A percentile compares a stretch with the other conserved stretches of the same genome.
Evolutionary conservation across 2,888 invertebrate species (phyloP).

Genomic region (Platycnemis pennipes): DNA sequence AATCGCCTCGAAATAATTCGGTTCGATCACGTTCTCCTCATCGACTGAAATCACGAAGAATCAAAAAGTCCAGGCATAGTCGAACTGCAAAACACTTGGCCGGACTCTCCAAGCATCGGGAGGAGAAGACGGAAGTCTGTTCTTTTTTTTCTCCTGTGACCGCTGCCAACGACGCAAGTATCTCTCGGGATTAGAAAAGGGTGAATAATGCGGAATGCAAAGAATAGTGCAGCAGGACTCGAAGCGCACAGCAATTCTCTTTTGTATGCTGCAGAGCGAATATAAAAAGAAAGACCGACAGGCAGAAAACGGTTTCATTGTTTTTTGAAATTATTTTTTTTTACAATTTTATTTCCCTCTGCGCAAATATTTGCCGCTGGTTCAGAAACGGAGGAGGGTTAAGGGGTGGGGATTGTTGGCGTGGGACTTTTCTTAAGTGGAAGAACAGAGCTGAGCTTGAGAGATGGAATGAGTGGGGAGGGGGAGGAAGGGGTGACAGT

Average conservation of each 20-base stretch:
- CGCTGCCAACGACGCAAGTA: not conserved
- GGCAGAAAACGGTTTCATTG: not conserved
- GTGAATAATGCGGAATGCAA: not conserved
- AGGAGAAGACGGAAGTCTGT: not conserved
- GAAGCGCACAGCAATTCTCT: not conserved
- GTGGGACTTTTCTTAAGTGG: not conserved
- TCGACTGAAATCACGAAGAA: not conserved
- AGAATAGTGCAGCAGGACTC: not conserved
- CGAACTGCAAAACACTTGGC: not conserved
- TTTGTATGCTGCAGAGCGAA: not conserved
- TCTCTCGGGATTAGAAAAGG: not conserved
- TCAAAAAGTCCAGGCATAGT: not conserved
- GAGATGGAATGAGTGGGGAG: not conserved
- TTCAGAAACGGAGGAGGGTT: not conserved
- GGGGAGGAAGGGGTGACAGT: not conserved
- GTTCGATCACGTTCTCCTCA: too few relatives aligned
- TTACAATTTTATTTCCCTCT: not conserved
- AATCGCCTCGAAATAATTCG: too few relatives aligned
- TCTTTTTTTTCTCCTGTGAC: not conserved
- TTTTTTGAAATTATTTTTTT: not conserved
- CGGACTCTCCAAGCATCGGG: not conserved
- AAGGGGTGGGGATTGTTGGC: not conserved
- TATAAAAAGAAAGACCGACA: not conserved
- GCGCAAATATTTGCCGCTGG: conserved; percentile 19
- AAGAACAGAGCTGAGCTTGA: not conserved